Evolutionary conservation across 1,140 invertebrate genomes (phyloP).

Genomic region (Philopotamus ludificatus): DNA sequence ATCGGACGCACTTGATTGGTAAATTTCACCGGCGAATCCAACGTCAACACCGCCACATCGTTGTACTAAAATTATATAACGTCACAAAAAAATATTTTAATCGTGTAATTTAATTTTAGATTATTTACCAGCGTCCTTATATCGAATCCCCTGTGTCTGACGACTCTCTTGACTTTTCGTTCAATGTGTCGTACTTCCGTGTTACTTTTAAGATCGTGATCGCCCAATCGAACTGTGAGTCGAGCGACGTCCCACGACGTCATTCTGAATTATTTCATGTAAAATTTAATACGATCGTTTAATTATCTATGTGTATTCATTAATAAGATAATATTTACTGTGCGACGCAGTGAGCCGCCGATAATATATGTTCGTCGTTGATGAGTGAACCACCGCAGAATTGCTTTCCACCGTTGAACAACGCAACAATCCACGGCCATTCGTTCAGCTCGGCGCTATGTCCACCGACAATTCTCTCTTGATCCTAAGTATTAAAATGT

Average conservation of each 20-base stretch:
- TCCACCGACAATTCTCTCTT: slow-evolving; percentile 81
- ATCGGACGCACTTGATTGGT: slow-evolving; percentile 75
- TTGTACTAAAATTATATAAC: slow-evolving; percentile 65
- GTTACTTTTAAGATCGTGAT: slow-evolving; percentile 76
- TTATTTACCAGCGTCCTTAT: slow-evolving; percentile 71
- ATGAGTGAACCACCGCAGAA: slow-evolving; percentile 90
- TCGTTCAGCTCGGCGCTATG: slow-evolving; percentile 76
- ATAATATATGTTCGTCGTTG: slow-evolving; percentile 77
- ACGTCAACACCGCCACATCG: slow-evolving; percentile 80
- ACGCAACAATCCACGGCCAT: slow-evolving; percentile 83
- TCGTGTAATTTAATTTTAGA: not conserved
- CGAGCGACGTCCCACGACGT: slow-evolving; percentile 82
- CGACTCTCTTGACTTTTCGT: slow-evolving; percentile 75
- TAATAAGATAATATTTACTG: slow-evolving; percentile 61
- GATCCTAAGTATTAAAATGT: slow-evolving; percentile 57
- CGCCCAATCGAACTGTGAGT: slow-evolving; percentile 75
- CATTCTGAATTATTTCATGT: slow-evolving; percentile 67
- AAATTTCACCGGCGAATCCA: slow-evolving; percentile 76
- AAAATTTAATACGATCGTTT: too few relatives aligned
- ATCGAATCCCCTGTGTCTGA: slow-evolving; percentile 81
- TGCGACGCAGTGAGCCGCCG: slow-evolving; percentile 89
- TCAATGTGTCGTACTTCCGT: slow-evolving; percentile 73
- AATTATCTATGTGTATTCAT: not conserved
- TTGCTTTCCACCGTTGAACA: slow-evolving; percentile 79
- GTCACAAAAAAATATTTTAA: slow-evolving; percentile 1